These are phyloP conservation scores for Alloplasta piceator DNA, from an alignment of 2,888 invertebrate species.

Conservation along the genomic window DNA sequence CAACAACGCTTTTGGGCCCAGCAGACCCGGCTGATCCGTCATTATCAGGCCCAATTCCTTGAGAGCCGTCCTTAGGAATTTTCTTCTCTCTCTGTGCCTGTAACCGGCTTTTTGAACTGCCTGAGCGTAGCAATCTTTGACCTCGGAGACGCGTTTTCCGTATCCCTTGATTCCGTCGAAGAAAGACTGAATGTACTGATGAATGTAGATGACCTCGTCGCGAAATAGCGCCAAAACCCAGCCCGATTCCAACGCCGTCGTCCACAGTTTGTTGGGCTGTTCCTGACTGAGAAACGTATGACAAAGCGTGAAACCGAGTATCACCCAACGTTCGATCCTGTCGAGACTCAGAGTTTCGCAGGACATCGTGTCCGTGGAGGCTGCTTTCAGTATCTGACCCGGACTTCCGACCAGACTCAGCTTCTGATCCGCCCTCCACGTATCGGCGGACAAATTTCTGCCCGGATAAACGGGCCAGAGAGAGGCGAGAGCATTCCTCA, in stretches of 20 bases:
- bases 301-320: conserved; percentile 96
- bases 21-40: conserved; percentile 98
- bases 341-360: conserved; percentile 99
- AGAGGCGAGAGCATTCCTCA: conserved; percentile 94
- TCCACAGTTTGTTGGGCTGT: conserved; percentile 95
- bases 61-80: conserved; percentile 97
- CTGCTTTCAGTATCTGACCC: conserved; percentile 96
- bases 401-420: conserved; percentile 97
- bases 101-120: conserved; percentile 96
- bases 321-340: conserved; percentile 98
- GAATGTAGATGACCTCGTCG: conserved; percentile 98
- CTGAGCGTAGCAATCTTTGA: conserved; percentile 96
- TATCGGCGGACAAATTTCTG: conserved; percentile 96
- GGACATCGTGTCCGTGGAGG: conserved; percentile 97
- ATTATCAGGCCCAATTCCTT: conserved; percentile 97
- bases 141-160: conserved; percentile 95
- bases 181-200: conserved; percentile 95
- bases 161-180: conserved; percentile 98
- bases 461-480: conserved; percentile 94
- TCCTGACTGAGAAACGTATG: conserved; percentile 93
- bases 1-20: conserved; percentile 98
- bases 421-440: conserved; percentile 96
- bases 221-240: conserved; percentile 98
- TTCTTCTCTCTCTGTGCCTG: conserved; percentile 96
- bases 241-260: conserved; percentile 94